Evolutionary conservation across 2,888 invertebrate genomes (phyloP).

Genomic region (Drosophila antonietae): DNA sequence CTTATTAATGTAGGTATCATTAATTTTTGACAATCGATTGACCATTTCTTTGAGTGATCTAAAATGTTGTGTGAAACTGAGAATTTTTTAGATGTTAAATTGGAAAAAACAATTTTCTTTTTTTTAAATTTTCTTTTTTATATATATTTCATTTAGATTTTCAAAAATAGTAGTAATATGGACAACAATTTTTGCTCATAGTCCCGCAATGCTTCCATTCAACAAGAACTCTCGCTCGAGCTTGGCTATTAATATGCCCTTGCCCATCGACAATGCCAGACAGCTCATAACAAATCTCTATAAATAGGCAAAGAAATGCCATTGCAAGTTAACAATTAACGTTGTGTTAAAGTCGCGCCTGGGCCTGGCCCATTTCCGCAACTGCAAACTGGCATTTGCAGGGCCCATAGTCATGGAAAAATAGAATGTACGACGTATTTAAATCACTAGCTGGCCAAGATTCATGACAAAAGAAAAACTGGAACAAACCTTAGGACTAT

Average conservation of each 20-base stretch:
- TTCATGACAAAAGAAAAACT: background rate
- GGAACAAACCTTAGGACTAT: background rate
- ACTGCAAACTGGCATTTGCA: background rate
- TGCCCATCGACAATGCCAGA: background rate
- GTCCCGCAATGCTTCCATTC: background rate
- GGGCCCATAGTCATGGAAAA: conserved; percentile 75
- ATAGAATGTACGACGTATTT: conserved; percentile 73
- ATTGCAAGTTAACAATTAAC: background rate
- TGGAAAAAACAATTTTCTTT: too few species aligned
- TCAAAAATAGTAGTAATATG: too few species aligned
- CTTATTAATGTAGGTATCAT: too few species aligned
- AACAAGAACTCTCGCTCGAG: background rate
- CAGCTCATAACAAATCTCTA: background rate
- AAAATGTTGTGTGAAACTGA: too few species aligned
- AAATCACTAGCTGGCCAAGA: background rate
- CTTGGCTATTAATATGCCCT: background rate
- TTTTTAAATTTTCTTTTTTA: too few species aligned
- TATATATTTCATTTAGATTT: too few species aligned
- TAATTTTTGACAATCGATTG: too few species aligned
- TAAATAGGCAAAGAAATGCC: conserved; percentile 7
- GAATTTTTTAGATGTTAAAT: too few species aligned
- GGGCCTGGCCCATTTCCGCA: background rate
- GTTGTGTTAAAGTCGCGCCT: background rate
- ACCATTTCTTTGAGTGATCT: too few species aligned
- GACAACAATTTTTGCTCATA: too few species aligned